These are phyloP conservation scores for Agapostemon virescens DNA, from an alignment of 2,888 invertebrate species.

Conservation along the genomic window DNA sequence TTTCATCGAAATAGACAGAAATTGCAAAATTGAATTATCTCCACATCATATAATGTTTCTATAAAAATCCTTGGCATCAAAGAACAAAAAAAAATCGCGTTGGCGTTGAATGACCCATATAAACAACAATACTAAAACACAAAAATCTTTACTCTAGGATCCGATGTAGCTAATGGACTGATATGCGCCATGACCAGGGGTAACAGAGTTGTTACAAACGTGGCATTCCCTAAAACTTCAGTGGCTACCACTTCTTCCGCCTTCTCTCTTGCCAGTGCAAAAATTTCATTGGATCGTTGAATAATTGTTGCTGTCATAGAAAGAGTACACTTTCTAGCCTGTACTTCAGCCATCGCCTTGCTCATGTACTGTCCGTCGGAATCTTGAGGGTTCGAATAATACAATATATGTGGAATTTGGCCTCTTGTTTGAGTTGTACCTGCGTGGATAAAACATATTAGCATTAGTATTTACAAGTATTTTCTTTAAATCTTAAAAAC, in stretches of 20 bases:
- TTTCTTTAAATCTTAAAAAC: neutral
- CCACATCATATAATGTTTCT: neutral
- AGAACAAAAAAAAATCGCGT: neutral
- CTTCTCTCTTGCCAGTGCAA: slow-evolving; percentile 88
- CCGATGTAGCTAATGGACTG: slow-evolving; percentile 89
- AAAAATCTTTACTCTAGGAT: slow-evolving; percentile 86
- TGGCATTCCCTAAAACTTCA: slow-evolving; percentile 83
- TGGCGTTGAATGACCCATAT: neutral
- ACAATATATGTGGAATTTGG: slow-evolving; percentile 95
- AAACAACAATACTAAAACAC: neutral
- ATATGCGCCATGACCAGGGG: slow-evolving; percentile 93
- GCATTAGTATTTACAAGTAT: no score
- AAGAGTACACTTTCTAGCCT: slow-evolving; percentile 87
- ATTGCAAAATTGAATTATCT: neutral
- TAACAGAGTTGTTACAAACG: slow-evolving; percentile 88
- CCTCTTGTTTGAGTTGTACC: slow-evolving; percentile 95
- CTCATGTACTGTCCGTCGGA: slow-evolving; percentile 83
- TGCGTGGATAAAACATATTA: slow-evolving; percentile 32
- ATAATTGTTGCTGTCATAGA: slow-evolving; percentile 90
- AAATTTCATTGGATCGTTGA: slow-evolving; percentile 88
- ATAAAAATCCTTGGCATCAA: neutral
- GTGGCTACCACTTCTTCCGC: slow-evolving; percentile 83
- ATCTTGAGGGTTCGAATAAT: slow-evolving; percentile 88
- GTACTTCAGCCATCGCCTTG: slow-evolving; percentile 83
- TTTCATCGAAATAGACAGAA: neutral